Evolutionary conservation across 1,140 invertebrate species (phyloP), one percentile per base, ranked within the genome.

Genomic region (Trypoxylus dichotomus): DNA sequence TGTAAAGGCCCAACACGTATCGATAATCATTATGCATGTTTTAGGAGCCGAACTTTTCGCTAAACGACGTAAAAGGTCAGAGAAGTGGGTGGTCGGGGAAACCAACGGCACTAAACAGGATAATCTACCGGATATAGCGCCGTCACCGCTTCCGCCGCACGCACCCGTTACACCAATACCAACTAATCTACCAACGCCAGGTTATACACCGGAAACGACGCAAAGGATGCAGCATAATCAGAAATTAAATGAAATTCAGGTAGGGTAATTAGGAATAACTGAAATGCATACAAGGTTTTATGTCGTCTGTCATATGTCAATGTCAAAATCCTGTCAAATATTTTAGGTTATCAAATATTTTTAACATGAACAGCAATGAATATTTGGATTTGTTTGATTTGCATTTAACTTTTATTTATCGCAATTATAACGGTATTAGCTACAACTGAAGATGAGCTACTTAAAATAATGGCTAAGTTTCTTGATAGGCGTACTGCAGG

Each of bases 51-150:
- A 94, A 87, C 89, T 96, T 82, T 96, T 96, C 88, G 94, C 94
- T 21, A 96, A 96, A 85, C 90, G 95, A 68, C 92, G 94, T 84
- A 94, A 94, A 89, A 91, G 92, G 81, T 93, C 94, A 6, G 94
- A 96, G 83, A 94, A 96, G 86, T 97, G 94, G 93, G 90, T 96
- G 19, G 93, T 96, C 19, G 94, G 95, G 81, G 94, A 94, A 84
- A 90, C 87, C 80, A 93, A 85, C 83, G 87, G 78, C 8, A 81
- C 79, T 6, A 80, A 81, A 78, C 77, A 80, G 54, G 79, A 80
- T 19, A 80, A 76, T 29, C 54, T 83, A 71, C 76, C 81, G 71
- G 85, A 87, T 80, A 86, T 87, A 41, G 83, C 85, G 32, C 86
- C 85, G 80, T 82, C 87, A 76, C 84, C 86, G 79, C 81, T 84